Evolutionary conservation across 2,888 invertebrate species (phyloP).

Genomic region (Calameuta pallipes): DNA sequence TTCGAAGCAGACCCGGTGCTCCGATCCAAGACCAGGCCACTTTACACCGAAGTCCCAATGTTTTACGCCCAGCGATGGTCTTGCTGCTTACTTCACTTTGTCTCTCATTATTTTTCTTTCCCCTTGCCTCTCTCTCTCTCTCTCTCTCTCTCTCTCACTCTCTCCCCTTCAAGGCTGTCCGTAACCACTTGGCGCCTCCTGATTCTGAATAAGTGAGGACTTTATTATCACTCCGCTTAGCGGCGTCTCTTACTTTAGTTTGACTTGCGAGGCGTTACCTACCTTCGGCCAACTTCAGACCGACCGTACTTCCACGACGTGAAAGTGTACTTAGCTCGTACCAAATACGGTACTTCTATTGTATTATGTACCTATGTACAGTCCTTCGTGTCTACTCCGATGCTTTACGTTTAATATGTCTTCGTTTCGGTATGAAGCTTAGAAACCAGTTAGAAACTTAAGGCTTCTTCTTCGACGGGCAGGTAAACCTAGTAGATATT

Average conservation of each 20-base stretch:
- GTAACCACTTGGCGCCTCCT: conserved; percentile 38
- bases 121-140: conserved; percentile 3
- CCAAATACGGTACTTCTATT: not conserved
- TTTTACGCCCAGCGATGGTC: not conserved
- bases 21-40: not conserved
- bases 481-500: not conserved
- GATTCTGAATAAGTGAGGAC: conserved; percentile 41
- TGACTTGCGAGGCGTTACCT: conserved; percentile 20
- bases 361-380: conserved; percentile 1
- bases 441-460: not conserved
- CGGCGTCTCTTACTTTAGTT: conserved; percentile 13
- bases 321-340: not conserved
- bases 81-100: not conserved
- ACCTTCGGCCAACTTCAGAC: not conserved
- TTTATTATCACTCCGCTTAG: conserved; percentile 34
- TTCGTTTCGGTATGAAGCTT: not conserved
- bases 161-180: conserved; percentile 25
- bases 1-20: not conserved
- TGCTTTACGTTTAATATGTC: not conserved
- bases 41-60: not conserved
- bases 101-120: conserved; percentile 7
- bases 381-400: not conserved
- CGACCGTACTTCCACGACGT: not conserved
- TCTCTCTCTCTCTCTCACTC: conserved; percentile 16
- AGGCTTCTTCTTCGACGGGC: not conserved